Conservation (phyloP, 2,113 vertebrate genomes). For the Apistogramma diplotaenia region DNA sequence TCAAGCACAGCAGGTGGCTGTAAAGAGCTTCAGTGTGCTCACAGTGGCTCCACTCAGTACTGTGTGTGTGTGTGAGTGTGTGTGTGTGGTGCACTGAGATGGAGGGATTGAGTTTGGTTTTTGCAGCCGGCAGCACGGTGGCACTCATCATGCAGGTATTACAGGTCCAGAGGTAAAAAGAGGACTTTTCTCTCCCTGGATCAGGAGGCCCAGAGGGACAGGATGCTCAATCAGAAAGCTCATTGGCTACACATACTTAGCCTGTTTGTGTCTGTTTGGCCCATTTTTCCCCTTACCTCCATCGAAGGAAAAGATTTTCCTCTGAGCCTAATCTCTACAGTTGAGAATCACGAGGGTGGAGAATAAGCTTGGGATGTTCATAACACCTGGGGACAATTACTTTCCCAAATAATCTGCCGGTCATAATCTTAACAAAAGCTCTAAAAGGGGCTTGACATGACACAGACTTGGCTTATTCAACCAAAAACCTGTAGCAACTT, state of each 20-base stretch:
- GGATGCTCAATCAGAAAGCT: constrained; percentile 59
- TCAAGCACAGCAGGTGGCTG: constrained; percentile 72
- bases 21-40: constrained; percentile 62
- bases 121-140: constrained; percentile 42
- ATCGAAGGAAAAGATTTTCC: constrained; percentile 57
- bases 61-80: too few species aligned
- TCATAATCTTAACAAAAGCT: constrained; percentile 49
- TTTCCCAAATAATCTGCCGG: constrained; percentile 52
- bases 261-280: constrained; percentile 51
- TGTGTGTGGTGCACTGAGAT: constrained; percentile 30
- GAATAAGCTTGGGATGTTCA: constrained; percentile 57
- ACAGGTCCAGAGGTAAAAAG: constrained; percentile 29
- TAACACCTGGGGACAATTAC: constrained; percentile 63
- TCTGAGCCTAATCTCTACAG: constrained; percentile 63
- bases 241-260: constrained; percentile 72
- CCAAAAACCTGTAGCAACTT: neutral
- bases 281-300: constrained; percentile 2
- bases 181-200: constrained; percentile 57
- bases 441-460: neutral
- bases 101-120: constrained; percentile 28
- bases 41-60: constrained; percentile 5
- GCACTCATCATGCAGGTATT: constrained; percentile 71
- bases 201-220: constrained; percentile 58
- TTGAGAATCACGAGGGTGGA: constrained; percentile 53
- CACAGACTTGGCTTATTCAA: constrained; percentile 6